phyloP scores from a whole-genome alignment of 2,888 invertebrate species.

The Spatulosminthurus flaviceps region DNA sequence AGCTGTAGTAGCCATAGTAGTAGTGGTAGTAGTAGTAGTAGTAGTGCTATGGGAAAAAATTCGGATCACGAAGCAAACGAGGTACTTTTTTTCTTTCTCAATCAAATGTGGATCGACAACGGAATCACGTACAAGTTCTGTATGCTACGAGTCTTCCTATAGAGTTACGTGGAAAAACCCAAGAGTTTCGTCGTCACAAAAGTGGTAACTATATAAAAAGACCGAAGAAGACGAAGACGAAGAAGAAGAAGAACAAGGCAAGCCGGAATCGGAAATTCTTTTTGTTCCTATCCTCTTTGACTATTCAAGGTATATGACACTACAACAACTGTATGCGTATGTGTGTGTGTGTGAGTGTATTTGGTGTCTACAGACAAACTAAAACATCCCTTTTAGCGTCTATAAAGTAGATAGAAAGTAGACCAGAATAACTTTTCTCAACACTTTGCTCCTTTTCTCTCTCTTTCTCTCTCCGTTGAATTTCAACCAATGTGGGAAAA shows the following conservation, averaged over 20 bases:
- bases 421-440: constrained; percentile 18
- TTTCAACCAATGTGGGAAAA: no score
- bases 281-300: constrained; percentile 7
- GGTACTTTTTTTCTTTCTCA: constrained; percentile 63
- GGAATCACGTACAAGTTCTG: constrained; percentile 56
- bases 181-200: no score
- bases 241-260: no score
- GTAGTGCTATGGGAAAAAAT: constrained; percentile 55
- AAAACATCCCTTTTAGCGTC: constrained; percentile 18
- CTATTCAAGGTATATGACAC: neutral
- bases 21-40: no score
- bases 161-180: no score
- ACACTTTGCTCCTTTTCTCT: neutral
- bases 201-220: no score
- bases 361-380: neutral
- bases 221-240: no score
- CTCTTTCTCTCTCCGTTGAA: neutral
- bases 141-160: neutral
- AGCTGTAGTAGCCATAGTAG: no score
- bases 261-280: constrained; percentile 16
- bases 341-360: no score
- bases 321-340: neutral
- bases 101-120: constrained; percentile 63
- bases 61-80: constrained; percentile 63
- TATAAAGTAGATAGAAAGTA: neutral